Percentiles rank a stretch among this genome's conserved stretches.
Conservation (phyloP, 1,140 invertebrate genomes). For the Lepidurus couesii region DNA sequence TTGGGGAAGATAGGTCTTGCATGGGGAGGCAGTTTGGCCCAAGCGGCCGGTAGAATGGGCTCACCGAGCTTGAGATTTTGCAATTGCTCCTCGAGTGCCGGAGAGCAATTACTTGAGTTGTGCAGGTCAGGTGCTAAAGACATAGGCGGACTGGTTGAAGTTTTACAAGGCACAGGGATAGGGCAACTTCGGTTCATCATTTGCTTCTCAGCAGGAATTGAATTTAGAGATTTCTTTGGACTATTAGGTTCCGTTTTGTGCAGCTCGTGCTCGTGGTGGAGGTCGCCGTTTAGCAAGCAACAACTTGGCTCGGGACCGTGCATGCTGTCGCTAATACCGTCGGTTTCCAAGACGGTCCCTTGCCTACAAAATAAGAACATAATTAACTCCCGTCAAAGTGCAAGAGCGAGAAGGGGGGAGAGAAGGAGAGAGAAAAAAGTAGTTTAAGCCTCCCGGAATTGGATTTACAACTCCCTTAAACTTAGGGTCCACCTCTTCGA, state of each 20-base stretch:
- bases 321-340: neutral
- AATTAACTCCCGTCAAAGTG: neutral
- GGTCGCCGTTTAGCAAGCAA: neutral
- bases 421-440: neutral
- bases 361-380: neutral
- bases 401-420: neutral
- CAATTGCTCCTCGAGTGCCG: neutral
- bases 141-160: conserved; percentile 7
- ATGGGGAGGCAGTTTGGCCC: conserved; percentile 6
- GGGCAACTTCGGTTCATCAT: conserved; percentile 7
- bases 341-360: neutral
- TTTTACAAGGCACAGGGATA: conserved; percentile 22
- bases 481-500: too few species aligned
- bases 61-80: neutral
- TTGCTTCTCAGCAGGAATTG: neutral
- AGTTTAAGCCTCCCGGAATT: neutral
- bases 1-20: conserved; percentile 63
- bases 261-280: neutral
- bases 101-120: neutral
- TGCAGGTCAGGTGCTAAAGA: neutral
- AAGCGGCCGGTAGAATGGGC: neutral
- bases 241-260: neutral
- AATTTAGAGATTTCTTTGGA: neutral
- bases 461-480: too few species aligned
- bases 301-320: neutral